phyloP scores from a whole-genome alignment of 2,888 invertebrate species.

The Agrilus mali region DNA sequence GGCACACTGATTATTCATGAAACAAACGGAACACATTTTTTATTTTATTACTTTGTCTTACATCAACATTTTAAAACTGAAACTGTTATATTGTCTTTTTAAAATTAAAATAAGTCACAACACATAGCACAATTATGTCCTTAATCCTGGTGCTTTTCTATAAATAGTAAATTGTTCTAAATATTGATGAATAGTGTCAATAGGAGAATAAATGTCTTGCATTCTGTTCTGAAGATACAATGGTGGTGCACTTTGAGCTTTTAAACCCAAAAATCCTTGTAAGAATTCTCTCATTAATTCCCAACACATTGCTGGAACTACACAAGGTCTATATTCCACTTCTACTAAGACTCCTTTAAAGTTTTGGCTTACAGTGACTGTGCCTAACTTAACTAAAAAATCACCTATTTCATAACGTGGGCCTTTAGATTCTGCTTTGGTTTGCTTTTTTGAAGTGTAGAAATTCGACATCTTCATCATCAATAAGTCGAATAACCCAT shows the following conservation, averaged over 20 bases:
- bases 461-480: conserved; percentile 82
- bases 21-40: background rate
- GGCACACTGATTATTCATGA: background rate
- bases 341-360: conserved; percentile 90
- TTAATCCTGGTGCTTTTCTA: conserved; percentile 56
- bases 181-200: conserved; percentile 89
- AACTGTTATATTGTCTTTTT: background rate
- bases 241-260: conserved; percentile 60
- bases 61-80: background rate
- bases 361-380: conserved; percentile 82
- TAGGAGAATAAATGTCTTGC: conserved; percentile 78
- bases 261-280: conserved; percentile 76
- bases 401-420: conserved; percentile 79
- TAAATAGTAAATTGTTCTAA: conserved; percentile 86
- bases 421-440: conserved; percentile 76
- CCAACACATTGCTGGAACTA: conserved; percentile 81
- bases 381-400: conserved; percentile 86
- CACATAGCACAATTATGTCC: background rate
- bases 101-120: background rate
- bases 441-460: conserved; percentile 81
- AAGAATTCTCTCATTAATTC: conserved; percentile 83
- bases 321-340: conserved; percentile 86
- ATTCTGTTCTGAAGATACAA: conserved; percentile 59
- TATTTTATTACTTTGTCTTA: background rate
- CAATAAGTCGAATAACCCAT: conserved; percentile 78